Evolutionary conservation across 2,113 vertebrate genomes (phyloP).

Genomic region (Rhinoptilus africanus): DNA sequence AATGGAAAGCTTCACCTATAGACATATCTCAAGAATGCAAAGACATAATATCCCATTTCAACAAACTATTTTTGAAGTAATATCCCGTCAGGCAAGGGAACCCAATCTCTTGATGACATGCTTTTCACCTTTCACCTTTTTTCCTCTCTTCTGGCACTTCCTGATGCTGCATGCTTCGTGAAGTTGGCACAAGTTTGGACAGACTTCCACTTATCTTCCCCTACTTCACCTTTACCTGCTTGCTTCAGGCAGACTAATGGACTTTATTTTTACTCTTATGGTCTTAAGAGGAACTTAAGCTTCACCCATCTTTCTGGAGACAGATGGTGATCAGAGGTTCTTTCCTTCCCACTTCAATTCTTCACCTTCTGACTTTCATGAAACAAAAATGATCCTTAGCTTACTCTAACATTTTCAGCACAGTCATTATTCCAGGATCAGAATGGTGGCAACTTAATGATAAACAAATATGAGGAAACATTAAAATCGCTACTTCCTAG

Average conservation of each 20-base stretch:
- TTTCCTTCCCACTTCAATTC: background rate
- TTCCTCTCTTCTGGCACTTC: background rate
- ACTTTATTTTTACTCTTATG: background rate
- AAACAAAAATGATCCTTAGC: background rate
- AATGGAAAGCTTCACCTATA: background rate
- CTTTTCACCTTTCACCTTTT: background rate
- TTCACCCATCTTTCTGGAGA: background rate
- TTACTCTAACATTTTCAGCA: background rate
- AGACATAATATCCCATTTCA: background rate
- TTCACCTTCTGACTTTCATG: background rate
- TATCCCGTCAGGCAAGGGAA: background rate
- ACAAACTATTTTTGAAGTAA: background rate
- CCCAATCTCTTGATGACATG: background rate
- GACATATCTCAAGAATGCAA: background rate
- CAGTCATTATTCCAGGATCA: background rate
- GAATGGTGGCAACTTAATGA: background rate
- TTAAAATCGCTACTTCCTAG: background rate
- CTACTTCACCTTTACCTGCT: background rate
- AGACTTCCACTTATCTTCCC: background rate
- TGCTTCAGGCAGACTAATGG: background rate
- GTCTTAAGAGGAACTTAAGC: background rate
- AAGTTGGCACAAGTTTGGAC: background rate
- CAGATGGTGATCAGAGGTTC: background rate
- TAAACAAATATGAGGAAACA: background rate
- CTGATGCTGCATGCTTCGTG: background rate